Percentiles rank a stretch among this genome's conserved stretches.
These are phyloP conservation scores for Nephila pilipes DNA, from an alignment of 1,140 invertebrate genomes.

Conservation along the genomic window DNA sequence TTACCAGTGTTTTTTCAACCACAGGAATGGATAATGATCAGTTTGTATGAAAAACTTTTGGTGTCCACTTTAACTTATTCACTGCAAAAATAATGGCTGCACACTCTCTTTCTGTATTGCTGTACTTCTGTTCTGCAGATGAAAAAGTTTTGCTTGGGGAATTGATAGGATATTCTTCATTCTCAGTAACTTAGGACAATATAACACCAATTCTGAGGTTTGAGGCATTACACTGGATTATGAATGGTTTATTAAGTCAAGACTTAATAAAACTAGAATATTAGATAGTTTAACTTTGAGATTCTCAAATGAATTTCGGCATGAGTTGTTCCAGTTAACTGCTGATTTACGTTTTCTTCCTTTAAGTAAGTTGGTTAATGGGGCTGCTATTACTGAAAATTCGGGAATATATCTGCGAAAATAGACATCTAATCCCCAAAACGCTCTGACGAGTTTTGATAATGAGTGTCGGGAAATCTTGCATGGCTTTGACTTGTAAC, in stretches of 20 bases:
- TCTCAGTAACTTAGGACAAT: neutral
- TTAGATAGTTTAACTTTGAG: neutral
- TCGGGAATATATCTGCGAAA: neutral
- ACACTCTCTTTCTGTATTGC: neutral
- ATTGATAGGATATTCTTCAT: neutral
- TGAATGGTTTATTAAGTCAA: neutral
- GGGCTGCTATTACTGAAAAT: conserved; percentile 5
- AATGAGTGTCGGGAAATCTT: neutral
- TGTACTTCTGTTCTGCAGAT: neutral
- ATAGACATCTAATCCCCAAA: conserved; percentile 8
- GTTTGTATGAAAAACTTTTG: too few species aligned
- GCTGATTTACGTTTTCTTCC: neutral
- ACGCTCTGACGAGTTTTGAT: conserved; percentile 21
- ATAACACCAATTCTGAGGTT: neutral
- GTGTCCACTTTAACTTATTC: too few species aligned
- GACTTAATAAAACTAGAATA: neutral
- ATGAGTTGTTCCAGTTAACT: neutral
- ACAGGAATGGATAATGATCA: too few species aligned
- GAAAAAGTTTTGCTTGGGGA: neutral
- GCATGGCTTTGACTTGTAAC: neutral
- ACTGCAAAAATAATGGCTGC: too few species aligned
- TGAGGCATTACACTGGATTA: too few species aligned
- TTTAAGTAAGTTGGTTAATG: neutral
- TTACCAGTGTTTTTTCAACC: neutral
- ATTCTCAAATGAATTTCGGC: neutral